A percentile compares a stretch with the other conserved stretches of the same genome.
Conservation (phyloP, 1,140 invertebrate genomes). For the Aphidius gifuensis region DNA sequence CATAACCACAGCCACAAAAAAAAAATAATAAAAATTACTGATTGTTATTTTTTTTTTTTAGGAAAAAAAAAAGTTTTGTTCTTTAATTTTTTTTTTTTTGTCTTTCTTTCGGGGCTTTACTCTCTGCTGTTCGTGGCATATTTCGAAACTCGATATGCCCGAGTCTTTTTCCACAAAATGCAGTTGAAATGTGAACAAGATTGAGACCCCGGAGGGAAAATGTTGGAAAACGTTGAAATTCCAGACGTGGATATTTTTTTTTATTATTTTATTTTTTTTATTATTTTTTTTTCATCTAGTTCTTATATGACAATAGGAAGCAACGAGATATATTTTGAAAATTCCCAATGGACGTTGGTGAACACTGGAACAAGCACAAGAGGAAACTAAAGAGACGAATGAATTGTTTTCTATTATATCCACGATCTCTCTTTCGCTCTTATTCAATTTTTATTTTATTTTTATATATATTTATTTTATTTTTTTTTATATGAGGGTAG, state of each 20-base stretch:
- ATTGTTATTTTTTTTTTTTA: neutral
- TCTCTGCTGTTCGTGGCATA: neutral
- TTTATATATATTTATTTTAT: too few species aligned
- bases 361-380: neutral
- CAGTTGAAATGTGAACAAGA: neutral
- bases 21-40: neutral
- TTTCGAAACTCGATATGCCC: constrained; percentile 16
- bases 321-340: constrained; percentile 39
- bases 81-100: neutral
- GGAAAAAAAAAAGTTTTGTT: too few species aligned
- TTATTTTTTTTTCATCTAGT: neutral
- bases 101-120: neutral
- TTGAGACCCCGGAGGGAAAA: constrained; percentile 8
- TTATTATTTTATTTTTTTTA: neutral
- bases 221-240: constrained; percentile 32
- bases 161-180: constrained; percentile 7
- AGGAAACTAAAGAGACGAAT: neutral
- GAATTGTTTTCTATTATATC: too few species aligned
- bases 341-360: constrained; percentile 39
- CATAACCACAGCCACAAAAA: too few species aligned
- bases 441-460: too few species aligned
- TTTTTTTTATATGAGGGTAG: constrained; percentile 37
- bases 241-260: constrained; percentile 37
- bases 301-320: constrained; percentile 38
- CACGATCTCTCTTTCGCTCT: too few species aligned